phyloP scores from a whole-genome alignment of 2,797 vertebrate species.

The Sylvia borin region DNA sequence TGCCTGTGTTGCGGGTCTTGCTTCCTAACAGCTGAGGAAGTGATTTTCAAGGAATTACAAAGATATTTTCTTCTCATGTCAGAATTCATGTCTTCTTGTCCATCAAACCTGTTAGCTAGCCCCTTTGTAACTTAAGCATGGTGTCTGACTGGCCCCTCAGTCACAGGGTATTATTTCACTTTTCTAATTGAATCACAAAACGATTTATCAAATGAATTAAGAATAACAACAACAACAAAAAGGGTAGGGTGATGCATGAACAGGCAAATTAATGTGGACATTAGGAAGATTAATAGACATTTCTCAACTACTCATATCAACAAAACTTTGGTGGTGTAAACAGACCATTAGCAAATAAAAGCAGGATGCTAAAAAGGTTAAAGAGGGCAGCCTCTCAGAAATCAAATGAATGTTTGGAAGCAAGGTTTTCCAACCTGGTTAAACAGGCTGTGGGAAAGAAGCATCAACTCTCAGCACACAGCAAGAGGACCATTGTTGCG shows the following conservation, averaged over 20 bases:
- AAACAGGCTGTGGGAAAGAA: background rate
- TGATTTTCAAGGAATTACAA: background rate
- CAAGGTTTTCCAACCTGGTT: background rate
- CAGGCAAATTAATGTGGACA: background rate
- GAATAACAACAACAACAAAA: background rate
- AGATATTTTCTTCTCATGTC: background rate
- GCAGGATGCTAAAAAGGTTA: background rate
- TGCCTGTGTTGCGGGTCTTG: background rate
- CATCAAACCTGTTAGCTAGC: background rate
- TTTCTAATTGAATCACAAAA: background rate
- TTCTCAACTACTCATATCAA: background rate
- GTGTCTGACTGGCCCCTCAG: background rate
- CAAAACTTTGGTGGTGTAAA: slow-evolving; percentile 4
- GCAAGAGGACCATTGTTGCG: background rate
- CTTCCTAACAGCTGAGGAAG: background rate
- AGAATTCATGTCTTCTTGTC: background rate
- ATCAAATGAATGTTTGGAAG: background rate
- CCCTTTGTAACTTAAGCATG: background rate
- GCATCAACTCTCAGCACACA: background rate
- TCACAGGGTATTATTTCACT: background rate
- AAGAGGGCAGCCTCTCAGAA: background rate
- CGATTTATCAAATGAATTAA: background rate
- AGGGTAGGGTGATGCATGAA: background rate
- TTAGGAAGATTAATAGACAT: background rate
- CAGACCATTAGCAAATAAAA: slow-evolving; percentile 32